Evolutionary conservation across 92 coral and sea anemone genomes (phyloP), one percentile per base, ranked within the genome.

Genomic region (Blastomussa wellsi): DNA sequence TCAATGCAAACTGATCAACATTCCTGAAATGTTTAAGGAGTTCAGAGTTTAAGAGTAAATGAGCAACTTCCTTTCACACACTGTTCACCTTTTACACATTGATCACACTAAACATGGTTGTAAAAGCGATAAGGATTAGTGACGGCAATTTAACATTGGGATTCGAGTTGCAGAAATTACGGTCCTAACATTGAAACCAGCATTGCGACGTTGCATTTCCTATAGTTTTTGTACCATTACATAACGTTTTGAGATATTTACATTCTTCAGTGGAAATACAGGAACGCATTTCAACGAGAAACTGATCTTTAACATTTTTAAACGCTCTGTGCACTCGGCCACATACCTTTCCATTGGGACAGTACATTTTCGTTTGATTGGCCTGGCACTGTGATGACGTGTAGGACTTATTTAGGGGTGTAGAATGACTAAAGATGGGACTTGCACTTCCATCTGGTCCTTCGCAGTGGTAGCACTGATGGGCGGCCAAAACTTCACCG

Each of bases 401-500:
- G 32, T 80, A 80, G 28, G 75, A 42, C 66, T 20, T 17, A 38
- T 78, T 59, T 12, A 67, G 41, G 19, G 47, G 24, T 16, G 60
- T 64, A 64, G 59, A 66, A 29, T 39, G 20, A 15, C 44, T 66
- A 35, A 79, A 64, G 7, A 16, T 62, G 51, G 26, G 74, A 20
- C 74, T 64, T 16, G 19, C 31, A 35, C 39, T 57, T 31, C 41
- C 55, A 31, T 13, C 69, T 29, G 83, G 62, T 17, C 83, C 83
- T 38, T 29, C 20, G 41, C 83, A 79, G n/a, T 79, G 74, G 17
- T 79, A 28, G 26, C 83, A 79, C 39, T 29, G 8, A 2, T n/a
- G 71, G 9, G 33, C 31, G 29, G 7, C 24, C 16, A 29, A 26
- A 65, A 15, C 59, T 0, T 6, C 29, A 44, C 1, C 14, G 39